These are phyloP conservation scores for Ispidina picta DNA, from an alignment of 2,797 vertebrate species.

Conservation along the genomic window DNA sequence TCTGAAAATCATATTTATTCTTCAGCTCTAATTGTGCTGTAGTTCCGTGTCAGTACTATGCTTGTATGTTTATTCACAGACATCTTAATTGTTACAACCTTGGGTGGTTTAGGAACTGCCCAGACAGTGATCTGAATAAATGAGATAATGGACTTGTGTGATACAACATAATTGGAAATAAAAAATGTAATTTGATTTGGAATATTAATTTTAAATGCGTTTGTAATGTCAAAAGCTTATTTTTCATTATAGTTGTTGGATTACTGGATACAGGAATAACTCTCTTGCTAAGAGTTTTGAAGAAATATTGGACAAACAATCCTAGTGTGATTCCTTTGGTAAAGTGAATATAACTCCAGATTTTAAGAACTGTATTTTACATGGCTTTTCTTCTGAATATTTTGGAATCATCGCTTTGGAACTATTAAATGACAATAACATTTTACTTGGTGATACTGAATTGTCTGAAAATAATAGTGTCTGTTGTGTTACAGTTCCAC, in stretches of 20 bases:
- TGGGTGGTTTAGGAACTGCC: not conserved
- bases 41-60: not conserved
- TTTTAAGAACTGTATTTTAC: not conserved
- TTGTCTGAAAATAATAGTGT: not conserved
- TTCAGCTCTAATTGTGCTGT: not conserved
- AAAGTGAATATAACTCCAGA: not conserved
- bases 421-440: not conserved
- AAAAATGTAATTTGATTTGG: not conserved
- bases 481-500: not conserved
- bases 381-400: not conserved
- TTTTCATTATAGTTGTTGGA: not conserved
- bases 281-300: not conserved
- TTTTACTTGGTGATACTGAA: not conserved
- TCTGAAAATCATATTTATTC: not conserved
- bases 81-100: not conserved
- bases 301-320: not conserved
- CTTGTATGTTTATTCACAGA: not conserved
- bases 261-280: not conserved
- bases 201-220: not conserved
- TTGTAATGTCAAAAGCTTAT: not conserved
- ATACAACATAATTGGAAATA: not conserved
- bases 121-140: not conserved
- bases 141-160: not conserved
- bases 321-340: not conserved
- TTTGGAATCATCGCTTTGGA: not conserved